phyloP scores from a whole-genome alignment of 2,797 vertebrate species.

The Micrastur ruficollis region DNA sequence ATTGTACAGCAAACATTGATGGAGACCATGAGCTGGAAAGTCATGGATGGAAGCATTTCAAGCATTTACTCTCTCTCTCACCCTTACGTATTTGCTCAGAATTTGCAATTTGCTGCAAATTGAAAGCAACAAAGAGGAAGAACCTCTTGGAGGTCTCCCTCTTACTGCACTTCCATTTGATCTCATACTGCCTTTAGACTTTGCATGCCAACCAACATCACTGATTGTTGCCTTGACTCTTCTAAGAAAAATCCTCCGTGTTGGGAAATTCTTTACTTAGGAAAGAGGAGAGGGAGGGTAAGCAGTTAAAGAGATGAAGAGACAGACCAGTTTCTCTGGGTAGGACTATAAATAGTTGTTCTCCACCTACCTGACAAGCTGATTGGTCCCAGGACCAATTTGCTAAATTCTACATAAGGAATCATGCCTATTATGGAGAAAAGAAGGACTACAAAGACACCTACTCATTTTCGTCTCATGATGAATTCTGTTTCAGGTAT shows the following conservation, averaged over 20 bases:
- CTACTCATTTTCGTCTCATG: background rate
- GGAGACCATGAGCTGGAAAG: background rate
- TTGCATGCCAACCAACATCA: background rate
- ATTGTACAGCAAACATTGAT: background rate
- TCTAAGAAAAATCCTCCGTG: background rate
- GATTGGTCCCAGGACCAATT: conserved; percentile 50
- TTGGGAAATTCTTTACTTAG: background rate
- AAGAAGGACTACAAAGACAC: background rate
- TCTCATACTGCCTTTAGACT: background rate
- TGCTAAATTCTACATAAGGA: conserved; percentile 50
- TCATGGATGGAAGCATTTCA: conserved; percentile 2
- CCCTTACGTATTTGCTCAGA: conserved; percentile 10
- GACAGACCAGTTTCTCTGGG: background rate
- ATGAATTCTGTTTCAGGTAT: background rate
- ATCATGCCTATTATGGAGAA: conserved; percentile 68
- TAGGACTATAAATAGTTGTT: conserved; percentile 37
- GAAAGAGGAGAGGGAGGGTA: background rate
- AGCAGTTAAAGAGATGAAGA: background rate
- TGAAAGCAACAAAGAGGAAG: conserved; percentile 11
- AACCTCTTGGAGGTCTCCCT: background rate
- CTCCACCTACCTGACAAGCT: conserved; percentile 19
- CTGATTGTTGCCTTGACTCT: background rate
- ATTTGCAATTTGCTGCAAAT: conserved; percentile 21
- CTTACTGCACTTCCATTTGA: background rate
- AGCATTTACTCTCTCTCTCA: background rate